Evolutionary conservation across 1,140 invertebrate species (phyloP), one percentile per base, ranked within the genome.

Genomic region (Tetramorium alpestre): DNA sequence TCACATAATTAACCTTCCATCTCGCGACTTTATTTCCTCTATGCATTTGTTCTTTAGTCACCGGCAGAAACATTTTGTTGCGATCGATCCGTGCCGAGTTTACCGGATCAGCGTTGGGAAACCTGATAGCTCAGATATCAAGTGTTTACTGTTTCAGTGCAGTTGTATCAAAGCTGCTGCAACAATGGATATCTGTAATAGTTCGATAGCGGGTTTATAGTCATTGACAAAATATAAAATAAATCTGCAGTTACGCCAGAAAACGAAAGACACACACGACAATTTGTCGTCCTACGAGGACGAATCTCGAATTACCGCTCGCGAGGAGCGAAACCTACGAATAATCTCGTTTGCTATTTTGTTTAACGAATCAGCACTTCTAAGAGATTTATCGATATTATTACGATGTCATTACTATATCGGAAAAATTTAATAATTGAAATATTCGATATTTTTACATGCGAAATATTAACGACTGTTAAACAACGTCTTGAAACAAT

Each of bases 1-100:
- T 69, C 49, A 5, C 64, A 75, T 90, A 90, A 90, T 90, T 90
- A 88, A 90, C 86, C 89, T 90, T 88, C 86, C 81, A 77, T 81
- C 76, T 81, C 76, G 44, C 56, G 76, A 54, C 38, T 88, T 90
- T 90, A 90, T 89, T 90, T 85, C 41, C 78, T 25, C 58, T 25
- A 72, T 41, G 11, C 33, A 3, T 7, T 13, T 65, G 33, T 64
- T 33, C 16, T 22, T 41, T 11, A 5, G 3, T 2, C 28, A 1
- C 18, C 5, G 41, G 25, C n/a, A 25, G 7, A 13, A 58, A 44
- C 41, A 18, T 49, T 49, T 28, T 22, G 41, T 33, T 33, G 64
- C 25, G 65, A 72, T 89, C 82, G 87, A 87, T 78, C 65, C 47
- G 25, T n/a, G n/a, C 18, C 25, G 38, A 78, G 65, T 44, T 69